These are phyloP conservation scores for Platyura marginata DNA, from an alignment of 1,140 invertebrate species.

Conservation along the genomic window DNA sequence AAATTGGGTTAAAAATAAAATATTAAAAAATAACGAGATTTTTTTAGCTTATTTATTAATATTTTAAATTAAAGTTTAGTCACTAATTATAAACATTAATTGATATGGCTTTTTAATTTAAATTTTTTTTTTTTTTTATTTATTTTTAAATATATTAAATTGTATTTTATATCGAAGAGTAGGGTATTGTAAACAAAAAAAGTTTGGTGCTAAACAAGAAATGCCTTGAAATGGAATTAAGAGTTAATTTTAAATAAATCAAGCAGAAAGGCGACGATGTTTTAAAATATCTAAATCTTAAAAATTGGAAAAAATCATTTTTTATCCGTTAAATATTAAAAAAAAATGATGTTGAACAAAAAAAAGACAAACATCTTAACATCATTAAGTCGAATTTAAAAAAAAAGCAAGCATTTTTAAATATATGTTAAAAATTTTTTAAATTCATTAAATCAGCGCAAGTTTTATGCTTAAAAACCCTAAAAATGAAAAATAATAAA, in stretches of 20 bases:
- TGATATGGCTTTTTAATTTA: not conserved
- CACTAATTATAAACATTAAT: not conserved
- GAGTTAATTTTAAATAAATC: slow-evolving; percentile 5
- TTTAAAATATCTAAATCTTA: slow-evolving; percentile 18
- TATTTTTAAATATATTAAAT: no score
- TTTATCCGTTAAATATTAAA: slow-evolving; percentile 10
- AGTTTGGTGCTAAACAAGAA: not conserved
- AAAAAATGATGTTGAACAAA: slow-evolving; percentile 5
- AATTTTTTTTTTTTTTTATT: not conserved
- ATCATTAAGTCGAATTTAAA: not conserved
- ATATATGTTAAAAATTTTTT: slow-evolving; percentile 13
- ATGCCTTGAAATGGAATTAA: not conserved
- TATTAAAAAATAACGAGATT: not conserved
- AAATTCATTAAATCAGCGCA: no score
- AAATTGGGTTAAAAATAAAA: not conserved
- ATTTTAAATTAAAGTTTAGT: not conserved
- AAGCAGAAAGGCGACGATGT: slow-evolving; percentile 6
- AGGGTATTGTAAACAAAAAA: not conserved
- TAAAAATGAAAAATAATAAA: no score
- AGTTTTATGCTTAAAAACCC: no score
- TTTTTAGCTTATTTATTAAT: not conserved
- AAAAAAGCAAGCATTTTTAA: slow-evolving; percentile 10
- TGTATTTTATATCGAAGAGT: no score
- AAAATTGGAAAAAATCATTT: slow-evolving; percentile 16
- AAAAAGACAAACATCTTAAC: not conserved